Base-by-base conservation (phyloP, 2,113 vertebrate species). In the Vulpes lagopus region DNA sequence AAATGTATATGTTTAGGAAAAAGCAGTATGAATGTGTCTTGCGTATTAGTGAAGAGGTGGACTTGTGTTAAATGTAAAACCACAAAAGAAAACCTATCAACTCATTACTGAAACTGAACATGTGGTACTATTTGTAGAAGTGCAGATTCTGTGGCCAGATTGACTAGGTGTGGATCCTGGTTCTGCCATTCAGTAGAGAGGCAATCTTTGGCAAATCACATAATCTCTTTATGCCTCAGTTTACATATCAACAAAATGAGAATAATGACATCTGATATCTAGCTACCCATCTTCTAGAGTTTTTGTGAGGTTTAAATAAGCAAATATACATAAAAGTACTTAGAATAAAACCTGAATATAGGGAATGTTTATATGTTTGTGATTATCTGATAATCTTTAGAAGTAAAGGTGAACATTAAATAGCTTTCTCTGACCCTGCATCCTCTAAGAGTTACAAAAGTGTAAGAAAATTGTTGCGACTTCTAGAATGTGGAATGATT, bases 321-420 rank as follows among this genome's bases (percentile, higher is more conserved):
- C 94, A 95, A 95, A 69, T 87, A 83, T 65, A 62, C 17, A 57
- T 71, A 60, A 69, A 88, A 86, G 11, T 15, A 35, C 12, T 67
- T 95, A 80, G 35, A 59, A 86, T 9, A 83, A 78, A 94, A 62
- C 3, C 16, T 82, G 51, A 91, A 57, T 85, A 4, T 20, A 92
- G 38, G 11, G 17, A 93, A 81, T 79, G 30, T 35, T 65, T 62
- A 83, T 60, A 10, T 96, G 17, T 65, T 90, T 87, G 69, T 38
- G 79, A 19, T 89, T 83, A 32, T 57, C 49, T 89, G 64, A 88
- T 90, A 85, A 88, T 64, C 19, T 67, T 84, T 49, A 80, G 35
- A 89, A 91, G 32, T 69, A 91, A 93, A 89, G 73, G 23, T 91
- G 10, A 97, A 92, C 96, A 57, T 65, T 86, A 83, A 86, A 22